A percentile compares a stretch with the other conserved stretches of the same genome.
These are phyloP conservation scores for Hemitrygon akajei DNA, from an alignment of 2,797 vertebrate species.

Conservation along the genomic window DNA sequence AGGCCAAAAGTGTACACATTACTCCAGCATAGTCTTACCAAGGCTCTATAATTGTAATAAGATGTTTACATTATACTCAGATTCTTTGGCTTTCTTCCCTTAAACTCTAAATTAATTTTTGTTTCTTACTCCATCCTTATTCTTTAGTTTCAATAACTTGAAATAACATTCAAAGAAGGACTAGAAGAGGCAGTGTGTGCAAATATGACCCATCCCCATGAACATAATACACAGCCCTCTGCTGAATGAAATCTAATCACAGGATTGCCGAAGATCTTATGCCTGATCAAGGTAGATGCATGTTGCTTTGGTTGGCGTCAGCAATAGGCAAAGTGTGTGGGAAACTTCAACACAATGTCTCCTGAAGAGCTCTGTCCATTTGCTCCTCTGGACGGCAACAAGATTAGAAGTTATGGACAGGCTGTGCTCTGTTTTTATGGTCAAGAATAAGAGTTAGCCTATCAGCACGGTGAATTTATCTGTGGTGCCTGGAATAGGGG, in stretches of 20 bases:
- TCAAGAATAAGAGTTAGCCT: background rate
- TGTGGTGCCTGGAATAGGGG: background rate
- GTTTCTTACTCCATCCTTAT: background rate
- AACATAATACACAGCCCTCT: too few relatives aligned
- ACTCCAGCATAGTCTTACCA: too few relatives aligned
- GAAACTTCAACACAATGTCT: background rate
- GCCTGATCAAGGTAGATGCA: background rate
- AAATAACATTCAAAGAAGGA: background rate
- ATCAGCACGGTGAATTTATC: background rate
- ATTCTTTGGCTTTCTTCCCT: too few relatives aligned
- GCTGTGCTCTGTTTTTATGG: background rate
- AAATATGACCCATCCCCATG: background rate
- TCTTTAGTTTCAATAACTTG: background rate
- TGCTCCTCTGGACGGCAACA: too few relatives aligned
- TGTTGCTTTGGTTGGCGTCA: background rate
- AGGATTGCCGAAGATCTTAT: background rate
- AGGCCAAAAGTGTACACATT: too few relatives aligned
- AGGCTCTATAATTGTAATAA: too few relatives aligned
- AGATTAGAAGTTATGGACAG: background rate
- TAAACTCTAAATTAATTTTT: background rate
- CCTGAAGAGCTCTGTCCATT: background rate
- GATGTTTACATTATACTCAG: too few relatives aligned
- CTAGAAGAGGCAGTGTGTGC: background rate
- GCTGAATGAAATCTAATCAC: background rate
- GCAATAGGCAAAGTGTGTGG: background rate